These are phyloP conservation scores for Phyllotis vaccarum DNA, from an alignment of 2,797 vertebrate genomes.

Conservation along the genomic window DNA sequence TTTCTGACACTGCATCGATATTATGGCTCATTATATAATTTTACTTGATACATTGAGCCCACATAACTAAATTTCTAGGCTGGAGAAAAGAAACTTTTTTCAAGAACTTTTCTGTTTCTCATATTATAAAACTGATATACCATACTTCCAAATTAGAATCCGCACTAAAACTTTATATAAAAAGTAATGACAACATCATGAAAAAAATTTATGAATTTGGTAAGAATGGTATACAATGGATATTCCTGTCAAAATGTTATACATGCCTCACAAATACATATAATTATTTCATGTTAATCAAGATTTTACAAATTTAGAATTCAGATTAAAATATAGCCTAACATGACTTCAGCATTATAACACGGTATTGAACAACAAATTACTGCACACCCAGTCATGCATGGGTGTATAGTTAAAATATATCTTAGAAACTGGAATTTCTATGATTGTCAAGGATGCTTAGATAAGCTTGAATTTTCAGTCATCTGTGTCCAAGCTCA, in stretches of 20 bases:
- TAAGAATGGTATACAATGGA: not conserved
- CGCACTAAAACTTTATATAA: too few species aligned
- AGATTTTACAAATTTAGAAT: not conserved
- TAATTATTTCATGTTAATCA: not conserved
- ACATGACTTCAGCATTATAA: not conserved
- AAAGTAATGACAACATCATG: not conserved
- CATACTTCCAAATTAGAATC: not conserved
- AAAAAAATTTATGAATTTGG: not conserved
- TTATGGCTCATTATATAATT: not conserved
- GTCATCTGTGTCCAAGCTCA: not conserved
- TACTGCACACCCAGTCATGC: not conserved
- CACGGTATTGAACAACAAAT: not conserved
- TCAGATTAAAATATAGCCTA: not conserved
- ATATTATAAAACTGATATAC: not conserved
- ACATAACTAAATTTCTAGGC: not conserved
- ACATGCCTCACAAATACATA: not conserved
- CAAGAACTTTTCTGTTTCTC: not conserved
- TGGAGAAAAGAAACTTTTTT: conserved; percentile 3
- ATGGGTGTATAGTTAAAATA: not conserved
- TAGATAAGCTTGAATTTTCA: not conserved
- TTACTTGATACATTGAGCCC: not conserved
- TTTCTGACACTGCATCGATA: not conserved
- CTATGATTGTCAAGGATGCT: not conserved
- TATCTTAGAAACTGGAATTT: not conserved
- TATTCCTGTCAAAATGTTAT: not conserved